Evolutionary conservation across 2,797 vertebrate genomes (phyloP), one percentile per base, ranked within the genome.

Genomic region (Pseudomugil tenellus): DNA sequence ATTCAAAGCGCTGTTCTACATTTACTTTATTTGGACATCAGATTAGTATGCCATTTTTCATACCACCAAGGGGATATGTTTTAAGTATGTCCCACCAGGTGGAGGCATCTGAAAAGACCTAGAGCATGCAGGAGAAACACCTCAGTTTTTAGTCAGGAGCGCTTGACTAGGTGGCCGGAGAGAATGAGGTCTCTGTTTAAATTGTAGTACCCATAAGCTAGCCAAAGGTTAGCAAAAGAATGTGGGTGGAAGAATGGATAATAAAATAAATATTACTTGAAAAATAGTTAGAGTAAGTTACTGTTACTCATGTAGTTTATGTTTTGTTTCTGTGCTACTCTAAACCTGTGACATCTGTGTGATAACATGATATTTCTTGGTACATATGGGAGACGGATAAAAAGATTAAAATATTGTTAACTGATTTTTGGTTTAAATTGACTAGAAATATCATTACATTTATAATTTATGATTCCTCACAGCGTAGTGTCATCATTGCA

Each of bases 401-500:
- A n/a, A n/a, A 51, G 62, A 70, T 51, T 7, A 4, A 61, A 59
- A n/a, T 25, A 1, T 0, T 46, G 14, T 19, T 34, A 2, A 35
- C 41, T 41, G 16, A 16, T 26, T 56, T 46, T 56, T 23, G 41
- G 52, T 39, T 56, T 63, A 60, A 67, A 73, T 54, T 69, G 55
- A 51, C 29, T 34, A 16, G 39, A 61, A 73, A 69, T 58, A 32
- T 32, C 59, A 68, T 69, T 73, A 73, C 13, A 58, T 19, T 4
- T 32, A 1, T 21, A n/a, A 21, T 2, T 63, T 59, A 21, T 57
- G 57, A 51, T 46, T 13, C 26, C 55, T 17, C 31, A 58, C 10
- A 16, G 43, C 59, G 58, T 12, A 0, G 37, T 56, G 54, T 60
- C 49, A 59, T 52, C 56, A 55, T 65, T 60, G 21, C 54, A 8